Base-by-base conservation (phyloP, 37 sponge, comb jelly and placozoan genomes). In the Cladorhizidae sp. region DNA sequence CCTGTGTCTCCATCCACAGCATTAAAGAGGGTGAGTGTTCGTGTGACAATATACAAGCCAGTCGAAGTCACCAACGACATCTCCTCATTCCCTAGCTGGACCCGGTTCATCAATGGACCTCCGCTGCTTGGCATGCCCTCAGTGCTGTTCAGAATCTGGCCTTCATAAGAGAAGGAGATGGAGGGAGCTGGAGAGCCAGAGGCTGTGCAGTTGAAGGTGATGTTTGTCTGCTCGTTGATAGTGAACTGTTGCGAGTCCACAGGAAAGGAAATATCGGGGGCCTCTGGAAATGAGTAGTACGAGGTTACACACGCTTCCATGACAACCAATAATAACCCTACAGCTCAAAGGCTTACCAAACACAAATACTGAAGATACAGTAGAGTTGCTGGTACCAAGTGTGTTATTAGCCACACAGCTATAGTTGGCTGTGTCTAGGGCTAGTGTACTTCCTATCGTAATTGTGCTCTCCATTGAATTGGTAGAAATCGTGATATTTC, bases 181-280 rank as follows among this genome's bases (percentile, higher is more conserved):
- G 40, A 51, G 3, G 93, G 93, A 14, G 80, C 61, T 42, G 93
- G 93, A 28, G 78, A 41, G 67, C 87, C 93, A 68, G 37, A 65
- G 57, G 83, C 89, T 23, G 32, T 80, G 49, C 93, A 93, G 39
- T 61, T 71, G 35, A 88, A 63, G 32, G 74, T 81, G 9, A 80
- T 74, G 29, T 75, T 40, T 1, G 70, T 64, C 35, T 64, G 61
- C 58, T 83, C 63, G 35, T 83, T 78, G 29, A 73, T 78, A 22
- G 56, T 6, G 28, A 72, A 61, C 26, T 55, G 25, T 6, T 61
- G 29, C 2, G 40, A 22, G 20, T 43, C 35, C 63, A 38, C 40
- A 36, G 64, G 64, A 43, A 51, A 9, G 15, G 25, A 1, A 45
- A 82, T 63, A 21, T 8, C 2, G 2, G 82, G 74, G 1, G 52